Evolutionary conservation across 2,113 vertebrate species (phyloP).

Genomic region (Lasiurus cinereus): DNA sequence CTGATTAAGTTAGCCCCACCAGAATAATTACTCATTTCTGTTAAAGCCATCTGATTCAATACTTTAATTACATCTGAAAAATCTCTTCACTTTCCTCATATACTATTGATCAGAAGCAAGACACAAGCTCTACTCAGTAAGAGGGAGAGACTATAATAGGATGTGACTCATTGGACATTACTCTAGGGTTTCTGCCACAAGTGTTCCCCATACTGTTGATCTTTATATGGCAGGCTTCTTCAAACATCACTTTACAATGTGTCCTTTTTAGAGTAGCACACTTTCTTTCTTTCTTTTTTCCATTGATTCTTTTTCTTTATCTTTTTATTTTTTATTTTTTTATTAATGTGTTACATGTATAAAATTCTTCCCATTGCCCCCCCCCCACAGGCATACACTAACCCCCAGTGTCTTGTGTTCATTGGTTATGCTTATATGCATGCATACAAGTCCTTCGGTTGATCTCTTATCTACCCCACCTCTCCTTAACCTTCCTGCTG

Average conservation of each 20-base stretch:
- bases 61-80: slow-evolving; percentile 5
- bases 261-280: background rate
- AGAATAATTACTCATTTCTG: background rate
- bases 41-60: slow-evolving; percentile 25
- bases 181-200: background rate
- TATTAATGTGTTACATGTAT: too few species aligned
- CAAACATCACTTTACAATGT: background rate
- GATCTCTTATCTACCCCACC: too few species aligned
- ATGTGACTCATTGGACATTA: background rate
- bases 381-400: too few species aligned
- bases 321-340: too few species aligned
- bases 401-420: too few species aligned
- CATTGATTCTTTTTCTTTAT: too few species aligned
- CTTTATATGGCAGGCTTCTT: background rate
- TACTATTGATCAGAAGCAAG: background rate
- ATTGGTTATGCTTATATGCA: too few species aligned
- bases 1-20: background rate
- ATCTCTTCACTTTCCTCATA: background rate
- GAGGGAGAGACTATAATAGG: background rate
- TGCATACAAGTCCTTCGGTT: too few species aligned
- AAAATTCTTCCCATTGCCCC: too few species aligned
- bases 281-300: too few species aligned
- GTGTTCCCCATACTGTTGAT: background rate
- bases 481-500: too few species aligned
- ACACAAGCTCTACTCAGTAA: background rate